Base-by-base conservation (phyloP, 2,797 vertebrate species). In the Naso thynnoides region DNA sequence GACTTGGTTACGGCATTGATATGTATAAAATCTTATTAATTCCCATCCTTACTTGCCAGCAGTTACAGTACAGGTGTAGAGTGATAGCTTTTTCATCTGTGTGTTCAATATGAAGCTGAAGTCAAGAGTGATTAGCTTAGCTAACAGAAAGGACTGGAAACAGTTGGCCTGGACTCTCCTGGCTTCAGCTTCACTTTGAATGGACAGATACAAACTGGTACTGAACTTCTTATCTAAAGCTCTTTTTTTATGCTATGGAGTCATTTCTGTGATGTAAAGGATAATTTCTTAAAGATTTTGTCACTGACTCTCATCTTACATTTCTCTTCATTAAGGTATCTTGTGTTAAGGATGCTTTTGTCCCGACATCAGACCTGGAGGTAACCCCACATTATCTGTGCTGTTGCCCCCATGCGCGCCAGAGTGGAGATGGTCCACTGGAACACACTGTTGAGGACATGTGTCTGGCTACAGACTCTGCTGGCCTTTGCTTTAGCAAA, bases 401-500 rank as follows among this genome's bases (percentile, higher is more conserved):
- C 79, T 73, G 76, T 70, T 72, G 33, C 42, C 74, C 54, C 57
- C 44, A 29, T 62, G 45, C 56, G 39, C 39, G 70, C 56, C 44
- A 6, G 69, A 66, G 88, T 81, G 91, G 94, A 94, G 87, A 95
- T 95, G 95, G 86, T 93, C 87, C 71, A 85, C 70, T 89, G 91
- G 91, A 85, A 86, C 74, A 61, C 75, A 76, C 81, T 67, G 78
- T 91, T 88, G 88, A 82, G 88, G 89, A 89, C 90, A 79, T 95
- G 87, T 41, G 62, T 94, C 89, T 95, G 92, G 87, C 57, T 94
- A 56, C 94, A 92, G 88, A 92, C 90, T 84, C 60, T 94, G 26
- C 81, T 90, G 67, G 2, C 11, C 73, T 73, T 94, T 79, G 93
- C 91, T 74, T 75, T 73, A 62, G 88, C 89, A 84, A 88, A 73